phyloP scores from a whole-genome alignment of 1,140 invertebrate genomes.

The Pseudomyrmex cubaensis region DNA sequence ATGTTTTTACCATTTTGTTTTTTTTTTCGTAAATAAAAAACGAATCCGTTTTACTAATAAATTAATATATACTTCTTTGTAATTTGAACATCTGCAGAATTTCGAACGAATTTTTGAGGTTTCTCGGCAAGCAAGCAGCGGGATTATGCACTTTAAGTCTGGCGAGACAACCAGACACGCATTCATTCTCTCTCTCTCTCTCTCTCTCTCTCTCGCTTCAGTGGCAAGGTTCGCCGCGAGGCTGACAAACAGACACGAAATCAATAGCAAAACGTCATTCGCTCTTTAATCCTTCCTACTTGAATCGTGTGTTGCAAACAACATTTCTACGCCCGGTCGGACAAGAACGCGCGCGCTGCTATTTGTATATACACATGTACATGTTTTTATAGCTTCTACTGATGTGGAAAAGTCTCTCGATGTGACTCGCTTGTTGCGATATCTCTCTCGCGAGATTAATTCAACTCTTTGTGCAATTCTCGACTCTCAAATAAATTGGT shows the following conservation, averaged over 20 bases:
- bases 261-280: constrained; percentile 49
- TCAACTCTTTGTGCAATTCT: background rate
- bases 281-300: constrained; percentile 49
- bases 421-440: too few species aligned
- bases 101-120: background rate
- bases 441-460: background rate
- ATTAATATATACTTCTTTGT: too few species aligned
- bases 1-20: too few species aligned
- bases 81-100: background rate
- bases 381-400: background rate
- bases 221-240: background rate
- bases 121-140: background rate
- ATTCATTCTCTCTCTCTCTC: background rate
- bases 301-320: constrained; percentile 19
- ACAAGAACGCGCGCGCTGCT: background rate
- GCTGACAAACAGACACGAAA: constrained; percentile 26
- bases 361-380: background rate
- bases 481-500: background rate
- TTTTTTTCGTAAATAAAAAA: too few species aligned
- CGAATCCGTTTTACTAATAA: background rate
- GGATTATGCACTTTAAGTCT: constrained; percentile 10
- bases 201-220: background rate
- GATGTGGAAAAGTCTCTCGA: background rate
- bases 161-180: background rate
- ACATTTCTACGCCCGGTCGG: constrained; percentile 19